Base-by-base conservation (phyloP, 2,797 vertebrate species). In the Nannoperca obscura region DNA sequence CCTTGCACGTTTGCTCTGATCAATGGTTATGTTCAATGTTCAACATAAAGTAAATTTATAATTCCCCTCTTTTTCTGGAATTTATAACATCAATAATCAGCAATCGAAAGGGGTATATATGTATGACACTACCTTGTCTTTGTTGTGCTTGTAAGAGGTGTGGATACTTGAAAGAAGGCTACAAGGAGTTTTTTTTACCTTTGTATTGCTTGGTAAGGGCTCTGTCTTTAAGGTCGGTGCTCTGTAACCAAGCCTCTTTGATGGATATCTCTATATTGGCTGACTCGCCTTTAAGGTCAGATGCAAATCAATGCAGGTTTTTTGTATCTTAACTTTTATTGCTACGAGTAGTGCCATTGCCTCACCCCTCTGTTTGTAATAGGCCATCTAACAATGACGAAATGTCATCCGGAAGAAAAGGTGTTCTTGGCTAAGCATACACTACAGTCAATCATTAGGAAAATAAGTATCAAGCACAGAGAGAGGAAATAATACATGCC, bases 221-320 rank as follows among this genome's bases (percentile, higher is more conserved):
- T 91, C 78, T 65, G 82, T 89, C 86, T 82, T 76, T 87, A 62
- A 72, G 46, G 74, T 52, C 78, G 36, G 71, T 54, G 76, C 65
- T 71, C 84, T 87, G 86, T 92, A 93, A 91, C 89, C 82, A 86
- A 62, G 70, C 46, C 20, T 53, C 32, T 4, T 83, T 93, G 90
- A 92, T 91, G 88, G 88, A 90, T 93, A 90, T 92, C 91, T 91
- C 78, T 88, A 49, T 85, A 84, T 88, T 84, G 88, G 86, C 89
- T 90, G 88, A 90, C 75, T 93, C 82, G 90, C 86, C 76, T 81
- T 82, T 93, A 91, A 90, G 90, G 91, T 90, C 88, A 88, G 80
- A 77, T 84, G 79, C 78, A 87, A 87, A 94, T 94, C 92, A 91
- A 84, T 92, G 85, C 68, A 84, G 65, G 38, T 80, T 84, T 89